Conservation (phyloP, 2,797 vertebrate species). For the Allobates femoralis region DNA sequence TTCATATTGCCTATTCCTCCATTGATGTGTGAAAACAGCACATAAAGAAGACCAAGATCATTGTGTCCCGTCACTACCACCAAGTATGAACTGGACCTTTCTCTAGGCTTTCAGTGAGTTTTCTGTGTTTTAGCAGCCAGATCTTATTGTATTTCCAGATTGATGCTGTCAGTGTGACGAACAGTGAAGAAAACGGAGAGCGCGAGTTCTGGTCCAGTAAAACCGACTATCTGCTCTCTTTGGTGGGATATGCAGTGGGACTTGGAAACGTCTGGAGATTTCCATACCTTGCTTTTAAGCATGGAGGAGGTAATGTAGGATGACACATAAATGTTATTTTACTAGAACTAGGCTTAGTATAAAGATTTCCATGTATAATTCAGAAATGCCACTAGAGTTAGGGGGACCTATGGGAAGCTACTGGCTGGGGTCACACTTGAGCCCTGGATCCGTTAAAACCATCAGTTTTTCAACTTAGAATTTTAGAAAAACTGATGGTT, state of each 20-base stretch:
- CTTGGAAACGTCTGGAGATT: conserved; percentile 96
- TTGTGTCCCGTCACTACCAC: not conserved
- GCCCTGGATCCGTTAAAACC: no score
- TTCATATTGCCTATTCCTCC: no score
- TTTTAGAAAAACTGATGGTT: no score
- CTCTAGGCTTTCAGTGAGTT: not conserved
- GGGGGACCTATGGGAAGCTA: no score
- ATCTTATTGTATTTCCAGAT: conserved; percentile 14
- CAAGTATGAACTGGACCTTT: not conserved
- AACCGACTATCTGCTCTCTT: conserved; percentile 89
- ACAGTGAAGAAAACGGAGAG: conserved; percentile 77
- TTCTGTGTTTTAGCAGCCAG: not conserved
- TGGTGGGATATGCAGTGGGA: conserved; percentile 93
- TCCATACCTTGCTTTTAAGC: conserved; percentile 91
- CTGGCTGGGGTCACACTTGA: no score
- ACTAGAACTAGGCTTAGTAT: no score
- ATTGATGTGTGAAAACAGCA: no score
- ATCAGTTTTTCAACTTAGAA: no score
- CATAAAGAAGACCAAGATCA: not conserved
- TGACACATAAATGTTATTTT: not conserved
- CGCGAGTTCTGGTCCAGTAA: conserved; percentile 92
- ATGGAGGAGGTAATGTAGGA: conserved; percentile 85
- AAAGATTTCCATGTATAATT: no score
- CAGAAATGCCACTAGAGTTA: no score
- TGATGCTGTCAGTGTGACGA: not conserved